These are phyloP conservation scores for Ramphastos sulfuratus DNA, from an alignment of 2,113 vertebrate genomes.

Conservation along the genomic window DNA sequence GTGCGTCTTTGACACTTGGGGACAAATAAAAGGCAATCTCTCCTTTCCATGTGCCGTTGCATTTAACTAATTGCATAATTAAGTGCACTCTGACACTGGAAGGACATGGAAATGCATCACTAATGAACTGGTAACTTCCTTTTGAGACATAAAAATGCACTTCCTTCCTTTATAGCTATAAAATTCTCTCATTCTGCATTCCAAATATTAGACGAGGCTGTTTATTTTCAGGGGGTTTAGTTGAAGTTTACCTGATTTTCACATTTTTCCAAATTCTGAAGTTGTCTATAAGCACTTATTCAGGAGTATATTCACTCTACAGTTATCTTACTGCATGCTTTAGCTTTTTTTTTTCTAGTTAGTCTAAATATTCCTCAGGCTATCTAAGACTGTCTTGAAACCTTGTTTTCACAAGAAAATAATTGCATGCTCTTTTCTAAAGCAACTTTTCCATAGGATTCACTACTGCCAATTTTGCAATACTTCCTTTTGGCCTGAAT, in stretches of 20 bases:
- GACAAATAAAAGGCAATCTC: not conserved
- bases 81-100: not conserved
- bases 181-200: not conserved
- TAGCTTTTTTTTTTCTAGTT: not conserved
- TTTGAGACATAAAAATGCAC: not conserved
- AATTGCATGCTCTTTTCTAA: constrained; percentile 10
- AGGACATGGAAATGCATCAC: not conserved
- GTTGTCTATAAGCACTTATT: not conserved
- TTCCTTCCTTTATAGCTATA: not conserved
- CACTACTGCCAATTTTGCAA: not conserved
- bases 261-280: not conserved
- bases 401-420: constrained; percentile 3
- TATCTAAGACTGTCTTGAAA: not conserved
- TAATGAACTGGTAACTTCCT: not conserved
- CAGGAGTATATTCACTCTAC: not conserved
- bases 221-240: not conserved
- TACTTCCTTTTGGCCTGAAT: not conserved
- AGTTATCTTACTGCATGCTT: not conserved
- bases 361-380: not conserved
- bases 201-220: not conserved
- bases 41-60: not conserved
- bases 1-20: not conserved
- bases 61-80: not conserved
- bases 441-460: not conserved
- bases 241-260: not conserved